These are phyloP conservation scores for Ranitomeya variabilis DNA, from an alignment of 2,113 vertebrate genomes.

Conservation along the genomic window DNA sequence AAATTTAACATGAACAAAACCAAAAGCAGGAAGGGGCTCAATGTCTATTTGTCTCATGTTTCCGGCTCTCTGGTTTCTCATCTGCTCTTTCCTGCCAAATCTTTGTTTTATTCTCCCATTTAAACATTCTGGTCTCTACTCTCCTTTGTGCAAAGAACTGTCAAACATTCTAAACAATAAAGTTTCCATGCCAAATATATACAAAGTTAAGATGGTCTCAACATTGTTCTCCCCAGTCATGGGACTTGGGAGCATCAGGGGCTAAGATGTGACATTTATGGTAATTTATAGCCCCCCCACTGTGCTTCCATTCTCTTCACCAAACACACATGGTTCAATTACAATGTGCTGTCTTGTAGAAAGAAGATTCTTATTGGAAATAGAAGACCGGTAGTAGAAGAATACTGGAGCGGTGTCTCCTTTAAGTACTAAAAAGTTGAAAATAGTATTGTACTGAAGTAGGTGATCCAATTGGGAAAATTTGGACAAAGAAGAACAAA, in stretches of 20 bases:
- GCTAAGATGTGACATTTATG: not conserved
- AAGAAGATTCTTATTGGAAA: no score
- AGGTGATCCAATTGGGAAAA: no score
- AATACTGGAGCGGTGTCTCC: not conserved
- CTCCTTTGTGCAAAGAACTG: conserved; percentile 12
- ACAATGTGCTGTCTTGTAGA: not conserved
- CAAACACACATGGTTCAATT: not conserved
- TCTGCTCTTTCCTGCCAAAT: conserved; percentile 33
- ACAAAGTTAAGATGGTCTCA: conserved; percentile 24
- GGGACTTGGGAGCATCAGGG: not conserved
- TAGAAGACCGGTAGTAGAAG: not conserved
- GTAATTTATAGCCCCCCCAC: not conserved
- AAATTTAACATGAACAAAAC: not conserved
- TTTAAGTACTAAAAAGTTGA: not conserved
- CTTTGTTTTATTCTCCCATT: conserved; percentile 47
- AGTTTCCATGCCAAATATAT: conserved; percentile 55
- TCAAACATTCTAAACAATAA: conserved; percentile 51
- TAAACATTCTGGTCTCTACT: conserved; percentile 15
- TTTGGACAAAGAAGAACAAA: no score
- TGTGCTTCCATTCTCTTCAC: not conserved
- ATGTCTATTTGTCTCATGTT: conserved; percentile 4
- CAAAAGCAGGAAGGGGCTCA: not conserved
- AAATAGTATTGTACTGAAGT: no score
- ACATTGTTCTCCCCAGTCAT: not conserved
- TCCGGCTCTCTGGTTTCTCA: conserved; percentile 5